These are phyloP conservation scores for Ramazzottius varieornatus DNA, from an alignment of 2,888 invertebrate genomes.

Conservation along the genomic window DNA sequence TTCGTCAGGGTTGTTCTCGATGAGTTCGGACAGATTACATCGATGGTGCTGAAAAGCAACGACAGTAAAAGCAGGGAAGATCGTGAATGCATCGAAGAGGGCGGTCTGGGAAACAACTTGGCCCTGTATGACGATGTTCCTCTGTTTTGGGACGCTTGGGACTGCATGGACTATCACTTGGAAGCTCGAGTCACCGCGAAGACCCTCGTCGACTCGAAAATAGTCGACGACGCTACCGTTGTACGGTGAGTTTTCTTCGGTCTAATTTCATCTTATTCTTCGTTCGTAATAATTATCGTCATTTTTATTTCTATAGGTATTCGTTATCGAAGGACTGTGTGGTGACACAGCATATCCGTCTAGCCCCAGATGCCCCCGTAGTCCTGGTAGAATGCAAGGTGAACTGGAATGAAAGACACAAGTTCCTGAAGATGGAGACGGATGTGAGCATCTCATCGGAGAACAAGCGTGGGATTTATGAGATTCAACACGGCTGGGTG, in stretches of 20 bases:
- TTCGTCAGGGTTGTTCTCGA: conserved; percentile 9
- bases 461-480: conserved; percentile 22
- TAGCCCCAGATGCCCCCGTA: conserved; percentile 11
- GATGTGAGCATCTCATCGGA: conserved; percentile 20
- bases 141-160: conserved; percentile 31
- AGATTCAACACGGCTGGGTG: conserved; percentile 27
- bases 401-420: conserved; percentile 26
- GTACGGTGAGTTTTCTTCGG: background rate
- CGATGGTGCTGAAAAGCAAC: conserved; percentile 8
- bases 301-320: too few relatives aligned
- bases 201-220: background rate
- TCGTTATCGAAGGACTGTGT: too few relatives aligned
- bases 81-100: conserved; percentile 9
- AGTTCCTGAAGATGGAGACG: conserved; percentile 25
- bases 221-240: background rate
- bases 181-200: conserved; percentile 20
- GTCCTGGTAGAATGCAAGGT: conserved; percentile 10
- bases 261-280: background rate
- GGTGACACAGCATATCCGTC: too few relatives aligned
- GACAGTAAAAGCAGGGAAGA: conserved; percentile 9
- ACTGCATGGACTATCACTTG: conserved; percentile 29
- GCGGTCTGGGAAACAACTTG: conserved; percentile 20
- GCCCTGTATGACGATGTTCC: conserved; percentile 28
- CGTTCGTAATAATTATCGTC: too few relatives aligned
- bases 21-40: conserved; percentile 8